Conservation (phyloP, 2,797 vertebrate species). For the Cirrhinus molitorella region DNA sequence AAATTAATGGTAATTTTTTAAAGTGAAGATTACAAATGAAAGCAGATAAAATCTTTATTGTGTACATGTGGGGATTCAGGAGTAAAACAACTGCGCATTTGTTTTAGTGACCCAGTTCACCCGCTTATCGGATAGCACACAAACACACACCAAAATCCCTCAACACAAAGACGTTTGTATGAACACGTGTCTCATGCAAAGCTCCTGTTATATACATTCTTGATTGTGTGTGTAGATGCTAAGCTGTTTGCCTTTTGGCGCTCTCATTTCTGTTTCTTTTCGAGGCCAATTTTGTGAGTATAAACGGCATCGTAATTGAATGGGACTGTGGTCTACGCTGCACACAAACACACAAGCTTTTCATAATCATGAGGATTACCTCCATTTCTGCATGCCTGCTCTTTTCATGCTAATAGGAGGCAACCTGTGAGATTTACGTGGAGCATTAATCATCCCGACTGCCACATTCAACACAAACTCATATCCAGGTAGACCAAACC, state of each 20-base stretch:
- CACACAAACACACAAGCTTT: slow-evolving; percentile 36
- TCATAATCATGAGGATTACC: slow-evolving; percentile 57
- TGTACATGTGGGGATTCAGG: background rate
- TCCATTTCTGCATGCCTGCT: slow-evolving; percentile 38
- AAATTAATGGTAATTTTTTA: too few relatives aligned
- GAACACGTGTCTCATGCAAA: background rate
- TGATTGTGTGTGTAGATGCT: slow-evolving; percentile 5
- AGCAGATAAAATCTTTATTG: background rate
- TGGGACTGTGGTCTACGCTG: slow-evolving; percentile 2
- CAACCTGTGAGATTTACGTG: slow-evolving; percentile 47
- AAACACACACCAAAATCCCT: background rate
- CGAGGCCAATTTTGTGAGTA: background rate
- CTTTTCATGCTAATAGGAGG: slow-evolving; percentile 49
- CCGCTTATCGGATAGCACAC: background rate
- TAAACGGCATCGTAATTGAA: background rate
- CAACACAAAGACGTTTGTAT: slow-evolving; percentile 3
- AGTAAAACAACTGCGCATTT: background rate
- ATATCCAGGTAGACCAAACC: background rate
- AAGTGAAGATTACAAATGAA: background rate
- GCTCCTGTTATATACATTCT: slow-evolving; percentile 15
- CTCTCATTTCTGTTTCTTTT: slow-evolving; percentile 8
- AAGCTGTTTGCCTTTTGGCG: slow-evolving; percentile 14
- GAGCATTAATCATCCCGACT: slow-evolving; percentile 32
- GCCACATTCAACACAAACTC: background rate
- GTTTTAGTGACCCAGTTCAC: background rate